Conservation (phyloP, 2,888 invertebrate genomes). For the Tipula confusa region DNA sequence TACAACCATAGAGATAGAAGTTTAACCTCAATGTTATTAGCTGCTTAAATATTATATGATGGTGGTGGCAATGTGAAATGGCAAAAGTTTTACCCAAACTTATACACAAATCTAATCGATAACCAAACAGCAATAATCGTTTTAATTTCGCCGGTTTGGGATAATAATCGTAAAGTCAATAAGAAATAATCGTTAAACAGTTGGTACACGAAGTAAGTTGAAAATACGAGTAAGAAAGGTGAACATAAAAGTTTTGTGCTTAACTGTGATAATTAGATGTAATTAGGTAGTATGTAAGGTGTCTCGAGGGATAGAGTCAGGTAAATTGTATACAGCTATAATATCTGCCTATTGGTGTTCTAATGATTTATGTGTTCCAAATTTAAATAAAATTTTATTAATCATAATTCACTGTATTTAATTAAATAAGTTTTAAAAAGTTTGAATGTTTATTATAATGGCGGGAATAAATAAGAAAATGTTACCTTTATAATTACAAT, state of each 20-base stretch:
- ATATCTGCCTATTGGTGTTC: neutral
- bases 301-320: too few relatives aligned
- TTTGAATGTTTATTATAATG: neutral
- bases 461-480: too few relatives aligned
- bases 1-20: too few relatives aligned
- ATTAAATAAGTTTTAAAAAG: neutral
- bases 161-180: neutral
- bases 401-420: neutral
- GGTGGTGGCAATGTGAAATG: neutral
- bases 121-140: slow-evolving; percentile 3
- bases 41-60: neutral
- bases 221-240: neutral
- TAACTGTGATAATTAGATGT: neutral
- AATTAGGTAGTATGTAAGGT: too few relatives aligned
- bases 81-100: neutral
- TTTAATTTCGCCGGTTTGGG: neutral
- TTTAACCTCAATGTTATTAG: neutral
- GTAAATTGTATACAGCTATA: neutral
- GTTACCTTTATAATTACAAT: too few relatives aligned
- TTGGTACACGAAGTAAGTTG: neutral
- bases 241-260: neutral
- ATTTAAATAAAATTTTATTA: slow-evolving; percentile 9
- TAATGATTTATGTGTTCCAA: neutral
- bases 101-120: neutral
- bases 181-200: slow-evolving; percentile 20